Conservation (phyloP, 2,888 invertebrate genomes). For the Melipona beecheii region DNA sequence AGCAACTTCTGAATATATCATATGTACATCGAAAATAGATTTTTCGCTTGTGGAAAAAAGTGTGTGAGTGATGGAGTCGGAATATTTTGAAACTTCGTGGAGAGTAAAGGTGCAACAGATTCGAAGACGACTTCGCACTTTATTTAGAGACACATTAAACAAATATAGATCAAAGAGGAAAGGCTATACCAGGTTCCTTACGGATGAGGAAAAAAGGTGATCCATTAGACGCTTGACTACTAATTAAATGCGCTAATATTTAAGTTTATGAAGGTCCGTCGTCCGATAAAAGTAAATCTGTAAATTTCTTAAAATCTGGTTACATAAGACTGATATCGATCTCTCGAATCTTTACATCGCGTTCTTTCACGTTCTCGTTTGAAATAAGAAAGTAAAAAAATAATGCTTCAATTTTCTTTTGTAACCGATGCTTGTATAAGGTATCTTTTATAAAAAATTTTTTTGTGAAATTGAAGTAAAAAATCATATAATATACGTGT, state of each 20-base stretch:
- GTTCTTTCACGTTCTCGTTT: not conserved
- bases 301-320: not conserved
- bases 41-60: not conserved
- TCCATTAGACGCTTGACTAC: not conserved
- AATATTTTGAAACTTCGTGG: conserved; percentile 80
- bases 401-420: not conserved
- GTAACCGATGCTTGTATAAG: not conserved
- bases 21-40: too few species aligned
- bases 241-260: not conserved
- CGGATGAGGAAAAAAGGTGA: conserved; percentile 90
- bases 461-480: not conserved
- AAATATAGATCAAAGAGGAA: conserved; percentile 84
- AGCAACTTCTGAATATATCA: too few species aligned
- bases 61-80: conserved; percentile 74
- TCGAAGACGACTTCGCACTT: conserved; percentile 72
- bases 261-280: not conserved
- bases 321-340: too few species aligned
- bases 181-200: conserved; percentile 88
- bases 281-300: too few species aligned
- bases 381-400: not conserved
- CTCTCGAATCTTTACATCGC: not conserved
- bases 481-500: not conserved
- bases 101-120: conserved; percentile 76
- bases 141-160: conserved; percentile 70
- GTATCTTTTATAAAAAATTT: not conserved